phyloP scores from a whole-genome alignment of 2,797 vertebrate genomes.

The Semaprochilodus insignis region DNA sequence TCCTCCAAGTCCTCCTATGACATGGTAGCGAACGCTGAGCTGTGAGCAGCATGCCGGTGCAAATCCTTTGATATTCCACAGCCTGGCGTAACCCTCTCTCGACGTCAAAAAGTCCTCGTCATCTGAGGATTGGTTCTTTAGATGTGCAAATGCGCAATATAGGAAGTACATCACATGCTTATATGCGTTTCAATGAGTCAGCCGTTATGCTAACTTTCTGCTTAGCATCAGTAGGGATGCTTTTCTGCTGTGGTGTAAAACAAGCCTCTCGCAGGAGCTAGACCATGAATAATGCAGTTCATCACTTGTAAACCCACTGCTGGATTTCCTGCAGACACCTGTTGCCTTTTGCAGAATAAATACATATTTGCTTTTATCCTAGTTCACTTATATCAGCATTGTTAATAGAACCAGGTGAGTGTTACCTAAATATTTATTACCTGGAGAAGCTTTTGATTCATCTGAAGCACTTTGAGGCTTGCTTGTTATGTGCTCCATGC shows the following conservation, averaged over 20 bases:
- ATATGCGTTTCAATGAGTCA: constrained; percentile 66
- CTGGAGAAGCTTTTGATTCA: background rate
- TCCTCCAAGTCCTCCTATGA: background rate
- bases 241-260: constrained; percentile 33
- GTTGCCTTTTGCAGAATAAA: constrained; percentile 15
- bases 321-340: constrained; percentile 1
- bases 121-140: constrained; percentile 57
- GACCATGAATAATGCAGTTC: constrained; percentile 23
- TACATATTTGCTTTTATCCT: constrained; percentile 4
- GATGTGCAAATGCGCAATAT: constrained; percentile 59
- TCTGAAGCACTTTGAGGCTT: background rate
- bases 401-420: constrained; percentile 11
- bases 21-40: background rate
- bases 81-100: constrained; percentile 34
- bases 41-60: constrained; percentile 22
- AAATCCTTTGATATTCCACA: constrained; percentile 43
- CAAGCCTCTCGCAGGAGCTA: constrained; percentile 18
- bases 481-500: background rate
- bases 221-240: constrained; percentile 62
- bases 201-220: constrained; percentile 72
- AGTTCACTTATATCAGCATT: background rate
- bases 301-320: constrained; percentile 9
- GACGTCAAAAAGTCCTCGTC: constrained; percentile 47
- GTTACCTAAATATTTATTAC: background rate
- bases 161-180: constrained; percentile 51